Percentiles rank a stretch among this genome's conserved stretches.
phyloP scores from a whole-genome alignment of 2,113 vertebrate species.

The Lamprotornis superbus region DNA sequence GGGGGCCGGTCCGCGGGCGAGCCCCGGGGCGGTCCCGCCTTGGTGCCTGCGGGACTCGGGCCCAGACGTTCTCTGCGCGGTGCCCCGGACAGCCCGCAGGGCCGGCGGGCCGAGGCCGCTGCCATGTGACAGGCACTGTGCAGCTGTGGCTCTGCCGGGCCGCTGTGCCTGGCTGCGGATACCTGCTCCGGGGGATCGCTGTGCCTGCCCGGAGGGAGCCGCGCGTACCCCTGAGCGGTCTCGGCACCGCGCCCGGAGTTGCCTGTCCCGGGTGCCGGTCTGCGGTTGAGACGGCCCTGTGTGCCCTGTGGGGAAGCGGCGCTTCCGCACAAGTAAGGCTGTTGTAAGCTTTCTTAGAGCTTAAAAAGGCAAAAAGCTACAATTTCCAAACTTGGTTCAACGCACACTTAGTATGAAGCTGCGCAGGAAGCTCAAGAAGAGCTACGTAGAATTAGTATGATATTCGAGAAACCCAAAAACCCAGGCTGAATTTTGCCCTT shows the following conservation, averaged over 20 bases:
- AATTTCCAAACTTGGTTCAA: rapidly evolving
- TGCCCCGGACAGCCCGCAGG: no score
- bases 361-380: background rate
- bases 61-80: rapidly evolving
- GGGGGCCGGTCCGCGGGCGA: background rate
- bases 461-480: background rate
- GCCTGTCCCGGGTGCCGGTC: background rate
- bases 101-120: background rate
- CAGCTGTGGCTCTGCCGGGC: no score
- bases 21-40: background rate
- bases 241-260: background rate
- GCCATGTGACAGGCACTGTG: rapidly evolving
- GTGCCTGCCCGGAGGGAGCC: background rate
- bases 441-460: rapidly evolving
- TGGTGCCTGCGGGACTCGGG: rapidly evolving
- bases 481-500: background rate
- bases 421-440: background rate
- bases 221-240: no score
- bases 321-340: rapidly evolving
- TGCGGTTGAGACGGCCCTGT: rapidly evolving
- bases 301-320: no score
- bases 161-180: background rate
- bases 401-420: rapidly evolving
- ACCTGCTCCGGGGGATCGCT: no score
- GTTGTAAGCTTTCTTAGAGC: rapidly evolving